Evolutionary conservation across 2,888 invertebrate species (phyloP), one percentile per base, ranked within the genome.

Genomic region (Agriopis aurantiaria): DNA sequence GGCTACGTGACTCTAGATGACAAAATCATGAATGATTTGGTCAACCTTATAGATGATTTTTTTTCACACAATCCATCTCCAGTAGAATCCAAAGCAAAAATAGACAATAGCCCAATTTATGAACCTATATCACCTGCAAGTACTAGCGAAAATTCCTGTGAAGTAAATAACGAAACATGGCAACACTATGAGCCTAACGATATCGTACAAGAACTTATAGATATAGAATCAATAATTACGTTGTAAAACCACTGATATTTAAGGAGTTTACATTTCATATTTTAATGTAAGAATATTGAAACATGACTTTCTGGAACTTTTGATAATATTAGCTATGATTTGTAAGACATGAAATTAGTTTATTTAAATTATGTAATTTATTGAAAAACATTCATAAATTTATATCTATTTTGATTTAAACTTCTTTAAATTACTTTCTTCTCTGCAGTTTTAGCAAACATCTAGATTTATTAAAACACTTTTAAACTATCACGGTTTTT

Each of bases 71-170:
- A 56, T 9, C 8, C 8, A 68, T 68, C 33, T 43, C 68, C 17
- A 60, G 76, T 45, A 41, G 75, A 60, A 40, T 14, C 23, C 61
- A 51, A 60, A 14, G 57, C 33, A n/a, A 69, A 58, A 43, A 73
- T n/a, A 45, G 65, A 73, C 52, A 65, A 12, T 51, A 76, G 64
- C 61, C 78, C 79, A 0, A 72, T 83, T 9, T 89, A 89, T 68
- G 91, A 91, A 74, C 88, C 89, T 0, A 85, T 91, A 69, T 90
- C 90, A 14, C 89, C 91, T n/a, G 86, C 84, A 12, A 85, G 83
- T 59, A 61, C 74, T 43, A 74, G 74, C 49, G 82, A 82, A 62
- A 68, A 61, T 43, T 72, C 71, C 12, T 74, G 75, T 61, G 79
- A 81, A 17, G 79, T 77, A 40, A 71, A 92, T 83, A 55, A 55